Percentiles rank a stretch among this genome's conserved stretches.
These are phyloP conservation scores for Nomada ferruginata DNA, from an alignment of 2,888 invertebrate genomes.

Conservation along the genomic window DNA sequence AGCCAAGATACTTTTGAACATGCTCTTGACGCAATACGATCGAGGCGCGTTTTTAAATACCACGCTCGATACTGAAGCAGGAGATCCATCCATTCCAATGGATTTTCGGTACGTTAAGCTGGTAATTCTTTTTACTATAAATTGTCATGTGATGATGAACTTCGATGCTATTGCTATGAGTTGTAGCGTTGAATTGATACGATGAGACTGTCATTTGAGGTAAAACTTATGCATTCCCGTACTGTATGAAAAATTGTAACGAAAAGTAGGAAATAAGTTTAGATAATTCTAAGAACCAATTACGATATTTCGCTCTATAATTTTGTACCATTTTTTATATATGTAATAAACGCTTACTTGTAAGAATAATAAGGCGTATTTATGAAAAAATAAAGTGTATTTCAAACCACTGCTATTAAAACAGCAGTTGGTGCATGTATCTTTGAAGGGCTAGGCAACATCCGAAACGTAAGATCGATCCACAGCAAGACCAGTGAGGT, in stretches of 20 bases:
- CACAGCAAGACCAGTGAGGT: slow-evolving; percentile 94
- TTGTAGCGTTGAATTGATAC: background rate
- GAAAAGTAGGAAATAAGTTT: background rate
- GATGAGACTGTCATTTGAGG: slow-evolving; percentile 67
- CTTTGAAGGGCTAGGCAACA: slow-evolving; percentile 73
- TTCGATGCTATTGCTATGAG: background rate
- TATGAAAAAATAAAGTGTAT: slow-evolving; percentile 47
- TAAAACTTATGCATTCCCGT: slow-evolving; percentile 39
- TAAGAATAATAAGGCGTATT: slow-evolving; percentile 22
- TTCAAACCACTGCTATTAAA: slow-evolving; percentile 61
- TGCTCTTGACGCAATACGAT: slow-evolving; percentile 76
- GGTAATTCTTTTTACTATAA: background rate
- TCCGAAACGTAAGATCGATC: slow-evolving; percentile 81
- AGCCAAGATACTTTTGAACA: slow-evolving; percentile 74
- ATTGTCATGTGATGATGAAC: slow-evolving; percentile 63
- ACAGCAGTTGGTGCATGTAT: slow-evolving; percentile 70
- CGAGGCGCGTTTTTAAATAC: slow-evolving; percentile 50
- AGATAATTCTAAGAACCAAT: background rate
- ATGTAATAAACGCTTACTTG: slow-evolving; percentile 26
- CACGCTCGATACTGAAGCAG: slow-evolving; percentile 35
- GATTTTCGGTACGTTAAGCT: slow-evolving; percentile 43
- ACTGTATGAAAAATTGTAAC: background rate
- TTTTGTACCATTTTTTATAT: slow-evolving; percentile 31
- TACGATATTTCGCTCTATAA: background rate
- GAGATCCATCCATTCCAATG: slow-evolving; percentile 6